Evolutionary conservation across 2,113 vertebrate genomes (phyloP).

Genomic region (Melanostigma gelatinosum): DNA sequence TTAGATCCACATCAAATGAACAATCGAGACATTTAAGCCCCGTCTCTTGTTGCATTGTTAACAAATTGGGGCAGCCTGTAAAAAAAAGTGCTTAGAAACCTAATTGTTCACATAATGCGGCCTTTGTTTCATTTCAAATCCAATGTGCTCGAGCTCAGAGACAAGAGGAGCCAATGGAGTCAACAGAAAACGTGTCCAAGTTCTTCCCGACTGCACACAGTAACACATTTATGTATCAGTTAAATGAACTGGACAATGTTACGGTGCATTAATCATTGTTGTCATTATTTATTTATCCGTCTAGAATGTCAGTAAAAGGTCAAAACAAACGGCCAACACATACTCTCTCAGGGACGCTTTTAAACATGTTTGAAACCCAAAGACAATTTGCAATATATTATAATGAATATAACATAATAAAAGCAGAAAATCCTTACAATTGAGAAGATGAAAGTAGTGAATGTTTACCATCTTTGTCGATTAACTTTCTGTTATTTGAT

Average conservation of each 20-base stretch:
- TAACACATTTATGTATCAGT: not conserved
- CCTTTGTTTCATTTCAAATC: not conserved
- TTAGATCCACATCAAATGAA: not conserved
- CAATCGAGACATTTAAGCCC: not conserved
- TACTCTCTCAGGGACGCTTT: too few relatives aligned
- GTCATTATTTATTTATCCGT: not conserved
- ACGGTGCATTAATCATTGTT: not conserved
- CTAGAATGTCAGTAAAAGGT: not conserved
- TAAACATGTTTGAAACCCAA: too few relatives aligned
- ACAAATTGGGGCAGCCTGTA: not conserved
- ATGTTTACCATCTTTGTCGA: not conserved
- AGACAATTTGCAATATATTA: not conserved
- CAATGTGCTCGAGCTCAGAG: not conserved
- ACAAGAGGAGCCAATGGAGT: not conserved
- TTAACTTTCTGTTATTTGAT: not conserved
- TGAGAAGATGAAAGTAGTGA: not conserved
- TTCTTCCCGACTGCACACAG: not conserved
- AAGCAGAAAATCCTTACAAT: not conserved
- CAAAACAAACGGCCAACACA: not conserved
- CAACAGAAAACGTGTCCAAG: not conserved
- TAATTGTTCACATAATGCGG: not conserved
- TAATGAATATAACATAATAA: too few relatives aligned
- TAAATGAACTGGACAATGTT: too few relatives aligned
- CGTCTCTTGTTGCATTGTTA: not conserved
- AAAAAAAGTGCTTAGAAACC: not conserved